Conservation (phyloP, 2,888 invertebrate species). For the Strigamia transsilvanica region DNA sequence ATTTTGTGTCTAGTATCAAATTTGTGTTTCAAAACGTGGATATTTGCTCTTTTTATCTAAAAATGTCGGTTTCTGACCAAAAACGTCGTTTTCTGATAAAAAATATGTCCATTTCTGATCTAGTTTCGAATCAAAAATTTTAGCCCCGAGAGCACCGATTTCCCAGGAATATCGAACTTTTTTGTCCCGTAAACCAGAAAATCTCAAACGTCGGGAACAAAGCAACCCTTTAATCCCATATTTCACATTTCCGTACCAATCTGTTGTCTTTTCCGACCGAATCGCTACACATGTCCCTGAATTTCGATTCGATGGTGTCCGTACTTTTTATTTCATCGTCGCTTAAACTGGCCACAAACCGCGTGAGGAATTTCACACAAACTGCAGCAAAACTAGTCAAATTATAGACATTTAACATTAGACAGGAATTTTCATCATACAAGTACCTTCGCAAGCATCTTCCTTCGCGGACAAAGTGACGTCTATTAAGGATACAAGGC, state of each 20-base stretch:
- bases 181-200: too few species aligned
- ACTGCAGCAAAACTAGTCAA: background rate
- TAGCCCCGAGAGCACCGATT: too few species aligned
- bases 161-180: too few species aligned
- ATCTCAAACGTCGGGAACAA: too few species aligned
- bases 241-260: constrained; percentile 6
- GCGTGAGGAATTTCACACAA: constrained; percentile 27
- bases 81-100: too few species aligned
- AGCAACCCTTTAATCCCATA: too few species aligned
- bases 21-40: too few species aligned
- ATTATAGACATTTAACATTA: background rate
- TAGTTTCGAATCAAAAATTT: too few species aligned
- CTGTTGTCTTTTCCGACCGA: constrained; percentile 50
- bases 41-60: too few species aligned
- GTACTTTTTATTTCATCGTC: background rate
- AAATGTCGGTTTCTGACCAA: too few species aligned
- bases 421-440: background rate
- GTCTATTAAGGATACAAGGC: background rate
- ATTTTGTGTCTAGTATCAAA: too few species aligned
- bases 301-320: background rate
- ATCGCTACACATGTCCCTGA: constrained; percentile 13
- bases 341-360: constrained; percentile 11
- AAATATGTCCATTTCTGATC: too few species aligned
- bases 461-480: background rate
- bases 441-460: constrained; percentile 48